These are phyloP conservation scores for Romanogobio albipinnatus DNA, from an alignment of 2,113 vertebrate genomes.

Conservation along the genomic window DNA sequence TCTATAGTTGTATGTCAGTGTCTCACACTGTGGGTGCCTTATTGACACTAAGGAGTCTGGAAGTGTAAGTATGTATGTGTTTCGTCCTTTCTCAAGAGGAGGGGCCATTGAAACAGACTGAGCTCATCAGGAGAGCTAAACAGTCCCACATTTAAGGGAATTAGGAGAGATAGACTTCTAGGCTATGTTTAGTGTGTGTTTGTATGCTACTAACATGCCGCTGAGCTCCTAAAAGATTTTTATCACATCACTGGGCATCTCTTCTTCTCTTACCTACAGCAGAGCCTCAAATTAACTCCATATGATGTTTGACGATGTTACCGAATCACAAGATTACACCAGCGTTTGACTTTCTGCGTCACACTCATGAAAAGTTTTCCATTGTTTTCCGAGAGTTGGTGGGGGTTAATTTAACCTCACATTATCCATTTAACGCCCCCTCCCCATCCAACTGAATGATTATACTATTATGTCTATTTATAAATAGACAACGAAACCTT, in stretches of 20 bases:
- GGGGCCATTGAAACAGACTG: conserved; percentile 57
- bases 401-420: conserved; percentile 44
- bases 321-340: conserved; percentile 58
- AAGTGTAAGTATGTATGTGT: conserved; percentile 39
- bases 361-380: conserved; percentile 63
- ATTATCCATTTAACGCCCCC: conserved; percentile 37
- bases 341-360: neutral
- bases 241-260: conserved; percentile 17
- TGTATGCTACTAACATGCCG: conserved; percentile 40
- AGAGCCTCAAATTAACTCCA: conserved; percentile 67
- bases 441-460: conserved; percentile 53
- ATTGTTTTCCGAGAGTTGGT: conserved; percentile 50
- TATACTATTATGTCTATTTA: conserved; percentile 66
- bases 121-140: conserved; percentile 69
- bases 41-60: conserved; percentile 35
- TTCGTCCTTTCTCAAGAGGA: conserved; percentile 62
- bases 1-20: conserved; percentile 54
- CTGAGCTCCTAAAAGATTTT: conserved; percentile 41
- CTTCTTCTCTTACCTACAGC: conserved; percentile 67
- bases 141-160: conserved; percentile 64
- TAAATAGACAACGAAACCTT: conserved; percentile 56
- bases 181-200: conserved; percentile 47
- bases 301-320: conserved; percentile 63
- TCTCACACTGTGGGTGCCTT: conserved; percentile 47
- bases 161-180: conserved; percentile 32